Evolutionary conservation across 37 sponge, comb jelly and placozoan species (phyloP), one percentile per base, ranked within the genome.

Genomic region (Eunapius fragilis): DNA sequence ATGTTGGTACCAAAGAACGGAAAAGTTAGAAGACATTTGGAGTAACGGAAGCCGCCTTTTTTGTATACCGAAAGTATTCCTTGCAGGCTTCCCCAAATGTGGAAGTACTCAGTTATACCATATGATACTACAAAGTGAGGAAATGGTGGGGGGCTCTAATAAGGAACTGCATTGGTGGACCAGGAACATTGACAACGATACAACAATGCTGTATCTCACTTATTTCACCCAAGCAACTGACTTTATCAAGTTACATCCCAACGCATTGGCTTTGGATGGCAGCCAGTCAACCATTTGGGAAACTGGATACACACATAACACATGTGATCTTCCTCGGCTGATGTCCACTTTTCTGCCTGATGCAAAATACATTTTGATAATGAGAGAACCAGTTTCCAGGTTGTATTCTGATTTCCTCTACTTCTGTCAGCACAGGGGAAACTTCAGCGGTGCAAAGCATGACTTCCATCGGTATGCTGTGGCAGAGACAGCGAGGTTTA

Each of bases 111-210:
- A 77, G 76, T 70, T 93, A 19, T 88, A 89, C 74, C 25, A 78
- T 11, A 85, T 93, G 82, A 25, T 93, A 70, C 86, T 37, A 0
- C 9, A 28, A 1, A 86, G 89, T 37, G 89, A 86, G 0, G 36
- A 89, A 2, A 32, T 89, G 26, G 74, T 58, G 25, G 68, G 72
- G 11, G 83, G 83, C 14, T 79, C 31, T 45, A 81, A 75, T 37
- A 93, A 93, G 79, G 93, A 93, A 37, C 80, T 84, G 25, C 85
- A 85, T 31, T 93, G 90, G 89, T 89, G 86, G 86, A 85, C 85
- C 12, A 72, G 37, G 34, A 37, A 27, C 19, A 36, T 36, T 37
- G 4, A 37, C 34, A 75, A 31, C 25, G 35, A 31, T 31, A 31
- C 25, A 25, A 32, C 75, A 23, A 23, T 34, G 34, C 35, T 75